phyloP scores from a whole-genome alignment of 2,888 invertebrate genomes.

The Cosmia pyralina region DNA sequence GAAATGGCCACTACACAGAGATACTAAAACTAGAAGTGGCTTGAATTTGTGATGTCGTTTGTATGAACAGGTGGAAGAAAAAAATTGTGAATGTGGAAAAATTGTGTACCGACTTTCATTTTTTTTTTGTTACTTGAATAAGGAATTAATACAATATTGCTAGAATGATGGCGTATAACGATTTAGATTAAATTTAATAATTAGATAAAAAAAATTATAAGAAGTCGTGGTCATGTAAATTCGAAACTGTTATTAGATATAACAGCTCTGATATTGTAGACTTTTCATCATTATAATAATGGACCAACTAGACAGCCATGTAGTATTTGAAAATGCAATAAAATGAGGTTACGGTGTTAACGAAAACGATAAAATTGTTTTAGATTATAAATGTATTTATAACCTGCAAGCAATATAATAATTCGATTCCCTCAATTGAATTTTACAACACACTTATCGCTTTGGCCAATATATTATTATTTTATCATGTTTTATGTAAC shows the following conservation, averaged over 20 bases:
- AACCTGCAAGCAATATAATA: slow-evolving; percentile 38
- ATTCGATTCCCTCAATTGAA: slow-evolving; percentile 42
- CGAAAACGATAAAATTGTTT: slow-evolving; percentile 48
- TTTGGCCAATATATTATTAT: slow-evolving; percentile 23
- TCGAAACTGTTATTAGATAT: background rate
- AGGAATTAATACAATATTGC: background rate
- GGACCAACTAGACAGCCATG: background rate
- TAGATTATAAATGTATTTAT: slow-evolving; percentile 29
- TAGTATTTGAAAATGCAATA: slow-evolving; percentile 19
- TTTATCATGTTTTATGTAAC: slow-evolving; percentile 31
- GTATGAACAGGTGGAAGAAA: slow-evolving; percentile 9
- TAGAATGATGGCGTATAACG: background rate
- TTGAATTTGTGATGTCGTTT: slow-evolving; percentile 21
- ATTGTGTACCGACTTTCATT: too few species aligned
- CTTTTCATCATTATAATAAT: background rate
- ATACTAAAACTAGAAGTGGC: slow-evolving; percentile 62
- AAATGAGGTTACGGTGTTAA: slow-evolving; percentile 23
- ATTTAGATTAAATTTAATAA: too few species aligned
- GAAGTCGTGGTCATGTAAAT: background rate
- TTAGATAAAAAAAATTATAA: background rate
- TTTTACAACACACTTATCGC: slow-evolving; percentile 44
- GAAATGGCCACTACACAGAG: slow-evolving; percentile 78
- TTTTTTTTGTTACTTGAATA: too few species aligned
- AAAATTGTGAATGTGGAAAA: background rate
- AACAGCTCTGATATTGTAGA: background rate